Evolutionary conservation across 2,113 vertebrate species (phyloP).

Genomic region (Cairina moschata): DNA sequence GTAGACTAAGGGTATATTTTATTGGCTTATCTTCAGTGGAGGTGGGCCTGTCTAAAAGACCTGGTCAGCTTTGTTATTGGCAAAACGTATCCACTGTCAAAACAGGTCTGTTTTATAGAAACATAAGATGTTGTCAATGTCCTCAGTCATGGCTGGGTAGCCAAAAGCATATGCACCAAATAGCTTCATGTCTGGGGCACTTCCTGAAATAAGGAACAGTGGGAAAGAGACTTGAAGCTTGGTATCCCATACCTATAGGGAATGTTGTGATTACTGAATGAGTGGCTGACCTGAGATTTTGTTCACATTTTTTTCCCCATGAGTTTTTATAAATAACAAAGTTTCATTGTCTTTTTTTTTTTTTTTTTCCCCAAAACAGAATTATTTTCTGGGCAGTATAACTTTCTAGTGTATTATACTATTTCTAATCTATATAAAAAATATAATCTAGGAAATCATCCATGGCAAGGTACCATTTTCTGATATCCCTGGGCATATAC

Average conservation of each 20-base stretch:
- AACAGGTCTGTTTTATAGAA: background rate
- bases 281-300: background rate
- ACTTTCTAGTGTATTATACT: background rate
- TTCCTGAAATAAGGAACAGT: background rate
- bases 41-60: background rate
- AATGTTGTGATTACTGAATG: background rate
- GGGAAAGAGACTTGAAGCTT: background rate
- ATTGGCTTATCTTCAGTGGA: background rate
- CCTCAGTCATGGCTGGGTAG: background rate
- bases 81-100: background rate
- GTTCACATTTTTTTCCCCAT: background rate
- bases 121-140: background rate
- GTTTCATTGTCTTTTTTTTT: background rate
- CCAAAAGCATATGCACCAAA: background rate
- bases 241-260: no score
- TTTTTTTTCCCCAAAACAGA: background rate
- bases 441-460: background rate
- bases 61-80: background rate
- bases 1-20: background rate
- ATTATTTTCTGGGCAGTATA: background rate
- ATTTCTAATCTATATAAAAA: background rate
- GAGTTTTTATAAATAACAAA: background rate
- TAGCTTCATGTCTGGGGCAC: background rate
- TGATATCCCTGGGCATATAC: background rate
- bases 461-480: background rate